These are phyloP conservation scores for Temnothorax ravouxi DNA, from an alignment of 2,888 invertebrate genomes.

Conservation along the genomic window DNA sequence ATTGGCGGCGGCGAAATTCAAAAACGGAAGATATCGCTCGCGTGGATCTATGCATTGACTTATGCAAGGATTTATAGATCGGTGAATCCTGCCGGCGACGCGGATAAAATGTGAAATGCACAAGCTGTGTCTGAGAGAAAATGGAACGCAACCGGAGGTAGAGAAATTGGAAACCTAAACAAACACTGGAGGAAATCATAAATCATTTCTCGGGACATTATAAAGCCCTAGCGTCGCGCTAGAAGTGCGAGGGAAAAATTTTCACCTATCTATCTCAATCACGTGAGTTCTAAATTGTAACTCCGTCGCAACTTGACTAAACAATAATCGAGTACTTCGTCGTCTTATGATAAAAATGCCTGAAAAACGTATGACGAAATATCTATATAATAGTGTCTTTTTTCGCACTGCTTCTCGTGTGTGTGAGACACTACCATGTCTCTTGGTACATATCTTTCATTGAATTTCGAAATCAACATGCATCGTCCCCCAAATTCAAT, in stretches of 20 bases:
- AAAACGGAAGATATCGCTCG: neutral
- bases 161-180: slow-evolving; percentile 43
- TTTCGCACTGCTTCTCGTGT: too few species aligned
- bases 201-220: slow-evolving; percentile 46
- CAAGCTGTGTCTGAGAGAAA: slow-evolving; percentile 26
- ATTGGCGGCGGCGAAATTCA: slow-evolving; percentile 25
- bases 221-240: neutral
- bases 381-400: neutral
- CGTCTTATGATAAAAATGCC: neutral
- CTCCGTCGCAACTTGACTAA: neutral
- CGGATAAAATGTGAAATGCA: slow-evolving; percentile 44
- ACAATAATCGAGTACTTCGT: slow-evolving; percentile 25
- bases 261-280: slow-evolving; percentile 42
- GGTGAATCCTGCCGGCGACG: slow-evolving; percentile 12
- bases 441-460: neutral
- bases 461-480: slow-evolving; percentile 11
- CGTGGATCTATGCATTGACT: slow-evolving; percentile 24
- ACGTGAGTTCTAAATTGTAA: neutral
- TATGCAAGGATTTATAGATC: slow-evolving; percentile 53
- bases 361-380: neutral
- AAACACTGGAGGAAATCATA: slow-evolving; percentile 40
- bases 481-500: neutral
- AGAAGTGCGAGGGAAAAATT: slow-evolving; percentile 1
- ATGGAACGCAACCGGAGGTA: slow-evolving; percentile 20
- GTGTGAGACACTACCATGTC: too few species aligned